phyloP scores from a whole-genome alignment of 2,797 vertebrate genomes.

The Alcedo atthis region DNA sequence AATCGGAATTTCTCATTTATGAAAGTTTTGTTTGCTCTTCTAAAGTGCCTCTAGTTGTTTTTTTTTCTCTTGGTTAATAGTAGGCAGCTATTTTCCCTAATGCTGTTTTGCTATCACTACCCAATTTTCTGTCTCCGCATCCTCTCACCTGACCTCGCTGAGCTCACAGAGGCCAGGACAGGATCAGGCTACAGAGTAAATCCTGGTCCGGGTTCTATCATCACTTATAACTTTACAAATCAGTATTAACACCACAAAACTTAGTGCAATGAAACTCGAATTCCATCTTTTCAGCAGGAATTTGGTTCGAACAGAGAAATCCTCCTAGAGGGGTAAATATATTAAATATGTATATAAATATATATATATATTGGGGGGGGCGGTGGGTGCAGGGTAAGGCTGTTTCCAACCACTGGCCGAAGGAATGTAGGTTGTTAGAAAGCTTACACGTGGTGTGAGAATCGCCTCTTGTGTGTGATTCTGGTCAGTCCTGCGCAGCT shows the following conservation, averaged over 20 bases:
- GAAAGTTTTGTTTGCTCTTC: not conserved
- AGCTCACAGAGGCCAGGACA: not conserved
- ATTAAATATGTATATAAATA: not conserved
- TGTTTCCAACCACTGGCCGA: not conserved
- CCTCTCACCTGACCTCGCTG: not conserved
- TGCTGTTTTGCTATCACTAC: not conserved
- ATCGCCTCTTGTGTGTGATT: not conserved
- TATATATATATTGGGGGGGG: rapidly evolving
- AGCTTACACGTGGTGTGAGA: not conserved
- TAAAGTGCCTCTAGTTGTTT: rapidly evolving
- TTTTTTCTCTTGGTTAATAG: not conserved
- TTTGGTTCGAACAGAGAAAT: not conserved
- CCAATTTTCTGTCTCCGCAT: not conserved
- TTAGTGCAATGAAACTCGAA: not conserved
- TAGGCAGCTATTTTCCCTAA: not conserved
- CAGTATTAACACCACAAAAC: not conserved
- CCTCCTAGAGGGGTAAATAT: not conserved
- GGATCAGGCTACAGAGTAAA: not conserved
- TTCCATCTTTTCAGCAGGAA: not conserved
- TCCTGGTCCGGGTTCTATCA: not conserved
- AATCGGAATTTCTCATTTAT: not conserved
- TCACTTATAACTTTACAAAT: not conserved
- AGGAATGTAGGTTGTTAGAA: not conserved
- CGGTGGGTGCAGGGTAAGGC: not conserved
- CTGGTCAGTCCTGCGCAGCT: rapidly evolving